Evolutionary conservation across 2,888 invertebrate species (phyloP).

Genomic region (Platycnemis pennipes): DNA sequence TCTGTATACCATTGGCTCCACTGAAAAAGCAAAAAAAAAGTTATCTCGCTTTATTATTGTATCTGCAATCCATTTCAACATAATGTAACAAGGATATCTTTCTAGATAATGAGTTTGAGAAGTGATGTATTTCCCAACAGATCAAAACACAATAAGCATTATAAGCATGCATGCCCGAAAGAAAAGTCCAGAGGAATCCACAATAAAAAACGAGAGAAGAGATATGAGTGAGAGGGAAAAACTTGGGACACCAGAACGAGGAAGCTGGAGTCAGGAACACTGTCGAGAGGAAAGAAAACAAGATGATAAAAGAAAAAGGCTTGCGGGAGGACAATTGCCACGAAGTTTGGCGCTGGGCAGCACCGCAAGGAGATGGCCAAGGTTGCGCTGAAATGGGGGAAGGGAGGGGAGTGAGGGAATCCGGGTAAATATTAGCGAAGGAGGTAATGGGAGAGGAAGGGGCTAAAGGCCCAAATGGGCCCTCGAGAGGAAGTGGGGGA

Average conservation of each 20-base stretch:
- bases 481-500: neutral
- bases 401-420: neutral
- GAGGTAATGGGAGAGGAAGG: neutral
- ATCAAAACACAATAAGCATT: too few relatives aligned
- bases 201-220: too few relatives aligned
- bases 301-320: constrained; percentile 19
- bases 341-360: neutral
- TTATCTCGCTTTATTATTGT: too few relatives aligned
- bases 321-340: constrained; percentile 2
- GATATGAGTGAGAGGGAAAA: neutral
- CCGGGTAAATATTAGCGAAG: neutral
- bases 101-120: too few relatives aligned
- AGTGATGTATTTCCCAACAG: too few relatives aligned
- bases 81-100: too few relatives aligned
- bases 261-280: neutral
- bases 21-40: too few relatives aligned
- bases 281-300: constrained; percentile 5
- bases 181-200: too few relatives aligned
- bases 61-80: too few relatives aligned
- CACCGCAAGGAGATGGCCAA: neutral
- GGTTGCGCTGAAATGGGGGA: neutral
- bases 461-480: neutral
- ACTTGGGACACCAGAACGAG: neutral
- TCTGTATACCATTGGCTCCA: too few relatives aligned
- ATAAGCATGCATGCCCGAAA: too few relatives aligned